Conservation (phyloP, 35 echinoderm and acorn worm species). For the Holothuria glaberrima region DNA sequence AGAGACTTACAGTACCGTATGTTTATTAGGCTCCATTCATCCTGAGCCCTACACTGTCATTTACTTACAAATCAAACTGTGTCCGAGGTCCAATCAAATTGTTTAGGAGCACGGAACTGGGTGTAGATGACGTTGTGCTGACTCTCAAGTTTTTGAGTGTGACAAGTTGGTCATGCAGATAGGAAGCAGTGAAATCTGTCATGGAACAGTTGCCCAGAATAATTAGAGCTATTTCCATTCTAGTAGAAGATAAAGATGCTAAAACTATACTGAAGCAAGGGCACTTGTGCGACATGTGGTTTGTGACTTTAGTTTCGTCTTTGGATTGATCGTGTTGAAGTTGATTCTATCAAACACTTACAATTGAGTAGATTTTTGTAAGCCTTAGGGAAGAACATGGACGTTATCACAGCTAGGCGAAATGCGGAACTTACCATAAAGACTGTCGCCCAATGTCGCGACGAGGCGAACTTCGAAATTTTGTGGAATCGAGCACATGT, state of each 20-base stretch:
- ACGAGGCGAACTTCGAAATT: conserved; percentile 1
- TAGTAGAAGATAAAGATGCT: conserved; percentile 5
- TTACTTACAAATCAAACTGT: too few species aligned
- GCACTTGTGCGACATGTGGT: neutral
- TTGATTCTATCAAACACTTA: conserved; percentile 17
- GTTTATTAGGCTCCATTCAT: too few species aligned
- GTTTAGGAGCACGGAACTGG: neutral
- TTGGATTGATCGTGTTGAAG: conserved; percentile 13
- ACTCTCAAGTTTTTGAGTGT: neutral
- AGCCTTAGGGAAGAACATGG: conserved; percentile 20
- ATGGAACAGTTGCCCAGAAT: neutral
- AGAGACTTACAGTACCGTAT: too few species aligned
- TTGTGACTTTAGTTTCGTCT: conserved; percentile 6
- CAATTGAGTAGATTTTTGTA: conserved; percentile 23
- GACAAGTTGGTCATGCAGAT: conserved; percentile 10
- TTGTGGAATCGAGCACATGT: neutral
- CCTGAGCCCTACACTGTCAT: too few species aligned
- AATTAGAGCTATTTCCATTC: neutral
- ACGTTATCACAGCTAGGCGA: conserved; percentile 11
- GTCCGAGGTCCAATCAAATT: too few species aligned
- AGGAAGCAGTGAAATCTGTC: conserved; percentile 7
- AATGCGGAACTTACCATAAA: conserved; percentile 12
- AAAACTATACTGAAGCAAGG: conserved; percentile 6
- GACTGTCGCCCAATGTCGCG: neutral
- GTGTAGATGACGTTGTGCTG: neutral